These are phyloP conservation scores for Drosophila mimica DNA, from an alignment of 2,888 invertebrate genomes.

Conservation along the genomic window DNA sequence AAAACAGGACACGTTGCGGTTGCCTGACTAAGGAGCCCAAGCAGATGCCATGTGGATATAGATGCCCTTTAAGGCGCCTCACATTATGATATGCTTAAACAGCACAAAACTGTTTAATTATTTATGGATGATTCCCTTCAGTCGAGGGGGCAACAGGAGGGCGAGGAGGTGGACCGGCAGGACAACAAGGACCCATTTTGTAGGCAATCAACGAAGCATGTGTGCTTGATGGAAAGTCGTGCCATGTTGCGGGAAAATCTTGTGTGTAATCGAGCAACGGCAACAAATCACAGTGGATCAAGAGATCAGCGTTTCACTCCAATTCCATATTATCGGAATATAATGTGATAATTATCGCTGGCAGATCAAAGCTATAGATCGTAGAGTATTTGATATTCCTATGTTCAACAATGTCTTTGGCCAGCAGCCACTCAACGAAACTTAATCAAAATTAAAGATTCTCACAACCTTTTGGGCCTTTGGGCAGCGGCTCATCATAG, in stretches of 20 bases:
- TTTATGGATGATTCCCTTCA: constrained; percentile 69
- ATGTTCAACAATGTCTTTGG: too few species aligned
- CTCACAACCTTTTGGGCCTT: constrained; percentile 23
- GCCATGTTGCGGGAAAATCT: constrained; percentile 32
- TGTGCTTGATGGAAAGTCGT: constrained; percentile 33
- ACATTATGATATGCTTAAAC: constrained; percentile 81
- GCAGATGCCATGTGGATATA: constrained; percentile 42
- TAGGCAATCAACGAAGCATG: constrained; percentile 54
- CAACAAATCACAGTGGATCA: constrained; percentile 37
- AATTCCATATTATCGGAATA: constrained; percentile 9
- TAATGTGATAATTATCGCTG: not conserved
- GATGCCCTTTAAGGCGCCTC: constrained; percentile 68
- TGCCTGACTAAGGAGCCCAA: constrained; percentile 37
- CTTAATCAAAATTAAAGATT: constrained; percentile 33
- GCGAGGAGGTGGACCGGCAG: not conserved
- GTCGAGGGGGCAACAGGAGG: not conserved
- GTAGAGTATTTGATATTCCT: not conserved
- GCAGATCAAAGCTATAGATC: constrained; percentile 30
- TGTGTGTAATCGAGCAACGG: constrained; percentile 24
- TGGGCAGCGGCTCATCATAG: constrained; percentile 23
- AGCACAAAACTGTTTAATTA: constrained; percentile 83
- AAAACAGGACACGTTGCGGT: constrained; percentile 45
- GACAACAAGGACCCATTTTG: constrained; percentile 18
- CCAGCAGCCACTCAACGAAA: not conserved
- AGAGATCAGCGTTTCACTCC: constrained; percentile 27